A percentile compares a stretch with the other conserved stretches of the same genome.
Conservation (phyloP, 2,797 vertebrate genomes). For the Hozukius guyotensis region DNA sequence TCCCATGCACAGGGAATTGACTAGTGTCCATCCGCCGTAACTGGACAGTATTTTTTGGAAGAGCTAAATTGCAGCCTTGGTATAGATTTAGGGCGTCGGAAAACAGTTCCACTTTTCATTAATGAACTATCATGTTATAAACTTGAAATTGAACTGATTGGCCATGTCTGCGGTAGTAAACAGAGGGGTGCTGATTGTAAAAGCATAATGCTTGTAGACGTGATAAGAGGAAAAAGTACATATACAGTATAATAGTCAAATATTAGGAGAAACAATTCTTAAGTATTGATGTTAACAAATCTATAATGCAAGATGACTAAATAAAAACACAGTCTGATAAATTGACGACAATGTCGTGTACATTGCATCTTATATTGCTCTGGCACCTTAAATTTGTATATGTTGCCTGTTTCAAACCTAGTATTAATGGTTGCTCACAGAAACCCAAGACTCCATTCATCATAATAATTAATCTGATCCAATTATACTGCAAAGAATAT, state of each 20-base stretch:
- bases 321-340: neutral
- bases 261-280: neutral
- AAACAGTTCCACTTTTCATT: constrained; percentile 84
- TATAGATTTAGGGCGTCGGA: constrained; percentile 88
- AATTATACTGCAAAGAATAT: constrained; percentile 99
- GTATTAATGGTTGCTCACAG: constrained; percentile 93
- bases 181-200: constrained; percentile 18
- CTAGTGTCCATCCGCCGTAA: constrained; percentile 92
- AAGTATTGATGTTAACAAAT: neutral
- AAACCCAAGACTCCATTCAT: constrained; percentile 95
- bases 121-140: constrained; percentile 79
- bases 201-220: neutral
- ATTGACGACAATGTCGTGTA: constrained; percentile 24
- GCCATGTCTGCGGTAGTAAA: constrained; percentile 72
- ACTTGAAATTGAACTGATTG: constrained; percentile 78
- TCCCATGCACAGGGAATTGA: constrained; percentile 98
- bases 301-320: neutral
- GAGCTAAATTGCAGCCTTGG: constrained; percentile 85
- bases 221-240: neutral
- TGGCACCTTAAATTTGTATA: constrained; percentile 89
- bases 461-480: constrained; percentile 99
- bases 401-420: constrained; percentile 88
- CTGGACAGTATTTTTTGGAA: constrained; percentile 87
- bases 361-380: constrained; percentile 81
- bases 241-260: neutral